phyloP scores from a whole-genome alignment of 2,888 invertebrate species.

The Micoletzkya japonica region DNA sequence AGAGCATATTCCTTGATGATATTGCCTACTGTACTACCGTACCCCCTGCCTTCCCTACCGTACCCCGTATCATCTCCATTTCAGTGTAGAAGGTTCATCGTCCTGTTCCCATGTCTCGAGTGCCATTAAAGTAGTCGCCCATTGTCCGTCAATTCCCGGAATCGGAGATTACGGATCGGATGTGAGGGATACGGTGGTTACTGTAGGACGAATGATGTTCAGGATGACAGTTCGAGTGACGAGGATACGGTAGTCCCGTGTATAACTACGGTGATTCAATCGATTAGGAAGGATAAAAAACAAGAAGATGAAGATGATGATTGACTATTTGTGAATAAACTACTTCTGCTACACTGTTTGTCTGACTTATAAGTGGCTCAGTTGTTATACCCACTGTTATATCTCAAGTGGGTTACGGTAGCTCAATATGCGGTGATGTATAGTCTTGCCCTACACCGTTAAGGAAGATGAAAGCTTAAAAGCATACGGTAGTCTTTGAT shows the following conservation, averaged over 20 bases:
- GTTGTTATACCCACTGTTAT: neutral
- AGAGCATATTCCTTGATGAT: too few relatives aligned
- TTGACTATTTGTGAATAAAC: neutral
- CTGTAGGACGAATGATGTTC: too few relatives aligned
- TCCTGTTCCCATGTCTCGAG: too few relatives aligned
- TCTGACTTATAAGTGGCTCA: neutral
- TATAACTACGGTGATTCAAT: neutral
- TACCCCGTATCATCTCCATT: too few relatives aligned
- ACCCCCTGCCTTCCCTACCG: too few relatives aligned
- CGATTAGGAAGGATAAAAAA: neutral
- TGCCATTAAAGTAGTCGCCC: neutral
- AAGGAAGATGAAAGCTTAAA: too few relatives aligned
- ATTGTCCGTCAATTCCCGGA: neutral
- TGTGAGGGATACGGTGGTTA: neutral
- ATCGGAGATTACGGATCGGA: slow-evolving; percentile 8
- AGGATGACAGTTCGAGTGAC: neutral
- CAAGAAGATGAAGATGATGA: neutral
- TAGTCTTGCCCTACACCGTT: too few relatives aligned
- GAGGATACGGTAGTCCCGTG: neutral
- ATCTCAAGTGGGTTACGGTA: too few relatives aligned
- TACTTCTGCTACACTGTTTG: neutral
- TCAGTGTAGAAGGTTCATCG: too few relatives aligned
- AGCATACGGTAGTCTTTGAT: too few relatives aligned
- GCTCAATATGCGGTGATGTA: too few relatives aligned
- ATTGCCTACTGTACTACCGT: too few relatives aligned